Percentiles rank a stretch among this genome's conserved stretches.
phyloP scores from a whole-genome alignment of 2,888 invertebrate species.

The Neoitamus cyanurus region DNA sequence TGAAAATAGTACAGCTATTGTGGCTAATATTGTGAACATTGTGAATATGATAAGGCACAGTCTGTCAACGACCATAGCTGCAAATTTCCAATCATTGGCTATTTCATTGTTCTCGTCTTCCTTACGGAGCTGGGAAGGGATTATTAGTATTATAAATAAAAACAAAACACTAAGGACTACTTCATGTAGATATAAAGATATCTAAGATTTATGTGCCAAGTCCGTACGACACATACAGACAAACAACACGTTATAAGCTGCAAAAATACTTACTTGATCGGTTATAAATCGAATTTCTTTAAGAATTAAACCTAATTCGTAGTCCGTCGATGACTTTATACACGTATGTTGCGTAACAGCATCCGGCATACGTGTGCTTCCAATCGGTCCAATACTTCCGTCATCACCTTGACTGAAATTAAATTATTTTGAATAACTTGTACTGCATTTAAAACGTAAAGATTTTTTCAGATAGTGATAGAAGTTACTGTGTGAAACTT shows the following conservation, averaged over 20 bases:
- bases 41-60: slow-evolving; percentile 99
- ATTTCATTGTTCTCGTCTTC: slow-evolving; percentile 94
- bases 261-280: slow-evolving; percentile 75
- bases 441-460: neutral
- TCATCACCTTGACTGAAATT: slow-evolving; percentile 64
- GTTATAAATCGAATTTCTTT: slow-evolving; percentile 95
- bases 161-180: neutral
- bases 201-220: neutral
- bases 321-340: slow-evolving; percentile 83
- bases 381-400: slow-evolving; percentile 69
- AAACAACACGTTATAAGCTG: neutral
- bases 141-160: slow-evolving; percentile 36
- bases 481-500: too few relatives aligned
- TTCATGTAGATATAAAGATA: neutral
- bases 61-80: slow-evolving; percentile 99
- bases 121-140: slow-evolving; percentile 78
- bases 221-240: neutral
- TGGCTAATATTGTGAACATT: slow-evolving; percentile 96
- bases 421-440: neutral
- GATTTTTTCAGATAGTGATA: too few relatives aligned
- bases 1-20: slow-evolving; percentile 95
- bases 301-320: slow-evolving; percentile 93
- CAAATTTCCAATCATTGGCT: slow-evolving; percentile 99
- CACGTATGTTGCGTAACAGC: slow-evolving; percentile 84
- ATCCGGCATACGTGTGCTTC: slow-evolving; percentile 79